phyloP scores from a whole-genome alignment of 2,888 invertebrate genomes.

The Sarcophaga variegata region DNA sequence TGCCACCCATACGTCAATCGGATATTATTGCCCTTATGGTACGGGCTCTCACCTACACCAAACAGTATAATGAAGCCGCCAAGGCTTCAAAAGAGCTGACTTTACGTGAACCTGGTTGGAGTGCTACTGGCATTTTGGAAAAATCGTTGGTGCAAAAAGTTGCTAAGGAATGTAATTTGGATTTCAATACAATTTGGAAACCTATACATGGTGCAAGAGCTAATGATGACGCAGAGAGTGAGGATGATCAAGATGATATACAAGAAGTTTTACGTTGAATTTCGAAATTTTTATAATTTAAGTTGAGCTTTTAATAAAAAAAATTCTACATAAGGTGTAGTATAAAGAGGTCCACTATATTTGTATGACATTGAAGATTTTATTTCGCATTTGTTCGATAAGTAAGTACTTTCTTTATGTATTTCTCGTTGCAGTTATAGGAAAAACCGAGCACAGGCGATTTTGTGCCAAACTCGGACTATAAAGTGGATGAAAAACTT shows the following conservation, averaged over 20 bases:
- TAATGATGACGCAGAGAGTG: conserved; percentile 71
- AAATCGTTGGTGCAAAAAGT: conserved; percentile 78
- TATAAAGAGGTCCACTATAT: no score
- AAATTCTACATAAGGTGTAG: no score
- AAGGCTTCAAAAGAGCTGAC: conserved; percentile 79
- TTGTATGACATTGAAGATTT: no score
- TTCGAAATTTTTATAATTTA: not conserved
- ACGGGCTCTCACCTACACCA: conserved; percentile 77
- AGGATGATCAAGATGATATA: conserved; percentile 78
- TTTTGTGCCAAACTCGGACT: no score
- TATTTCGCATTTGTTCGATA: no score
- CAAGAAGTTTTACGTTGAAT: conserved; percentile 77
- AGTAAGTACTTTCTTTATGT: no score
- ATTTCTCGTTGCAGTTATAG: no score
- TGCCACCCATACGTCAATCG: conserved; percentile 80
- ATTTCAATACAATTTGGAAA: conserved; percentile 81
- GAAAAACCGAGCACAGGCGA: no score
- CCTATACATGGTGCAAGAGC: conserved; percentile 51
- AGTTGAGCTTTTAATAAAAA: not conserved
- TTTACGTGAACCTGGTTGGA: conserved; percentile 80
- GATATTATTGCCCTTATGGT: conserved; percentile 80
- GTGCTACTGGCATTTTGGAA: conserved; percentile 78
- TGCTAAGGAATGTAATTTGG: conserved; percentile 80
- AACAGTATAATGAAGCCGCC: conserved; percentile 80
- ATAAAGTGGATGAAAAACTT: no score